Conservation (phyloP, 2,888 invertebrate species). For the Acanthosoma haemorrhoidale region DNA sequence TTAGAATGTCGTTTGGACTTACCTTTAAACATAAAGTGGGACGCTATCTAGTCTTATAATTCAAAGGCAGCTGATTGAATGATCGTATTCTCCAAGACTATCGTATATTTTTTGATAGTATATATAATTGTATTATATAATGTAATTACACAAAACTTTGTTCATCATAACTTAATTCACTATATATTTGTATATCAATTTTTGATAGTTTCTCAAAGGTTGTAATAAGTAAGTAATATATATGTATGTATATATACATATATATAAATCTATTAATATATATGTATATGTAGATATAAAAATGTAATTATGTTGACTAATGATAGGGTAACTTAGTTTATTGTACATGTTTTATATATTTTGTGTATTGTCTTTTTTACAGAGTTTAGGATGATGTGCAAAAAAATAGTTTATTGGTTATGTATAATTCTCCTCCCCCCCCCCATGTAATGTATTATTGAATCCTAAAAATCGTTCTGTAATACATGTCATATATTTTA, state of each 20-base stretch:
- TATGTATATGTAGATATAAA: constrained; percentile 7
- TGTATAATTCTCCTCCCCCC: constrained; percentile 15
- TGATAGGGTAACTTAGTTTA: constrained; percentile 33
- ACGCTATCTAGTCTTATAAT: constrained; percentile 28
- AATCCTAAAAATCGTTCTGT: constrained; percentile 14
- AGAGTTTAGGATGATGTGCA: constrained; percentile 23
- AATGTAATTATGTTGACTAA: constrained; percentile 37
- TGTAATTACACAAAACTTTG: constrained; percentile 24
- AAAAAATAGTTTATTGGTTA: constrained; percentile 9
- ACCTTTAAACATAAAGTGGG: constrained; percentile 25
- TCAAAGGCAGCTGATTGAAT: constrained; percentile 14
- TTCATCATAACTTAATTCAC: constrained; percentile 28
- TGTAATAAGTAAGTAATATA: constrained; percentile 34
- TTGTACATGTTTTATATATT: constrained; percentile 26
- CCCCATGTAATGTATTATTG: neutral
- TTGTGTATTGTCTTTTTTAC: constrained; percentile 27
- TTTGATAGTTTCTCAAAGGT: constrained; percentile 38
- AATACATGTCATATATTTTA: too few relatives aligned
- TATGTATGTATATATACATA: neutral
- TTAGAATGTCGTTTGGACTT: constrained; percentile 15
- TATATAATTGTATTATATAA: constrained; percentile 28
- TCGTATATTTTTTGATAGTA: constrained; percentile 29
- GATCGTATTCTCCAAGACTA: constrained; percentile 23
- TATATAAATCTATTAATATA: neutral
- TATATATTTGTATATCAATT: constrained; percentile 39